A percentile compares a stretch with the other conserved stretches of the same genome.
Evolutionary conservation across 2,113 vertebrate species (phyloP).

Genomic region (Ceyx melanurus): DNA sequence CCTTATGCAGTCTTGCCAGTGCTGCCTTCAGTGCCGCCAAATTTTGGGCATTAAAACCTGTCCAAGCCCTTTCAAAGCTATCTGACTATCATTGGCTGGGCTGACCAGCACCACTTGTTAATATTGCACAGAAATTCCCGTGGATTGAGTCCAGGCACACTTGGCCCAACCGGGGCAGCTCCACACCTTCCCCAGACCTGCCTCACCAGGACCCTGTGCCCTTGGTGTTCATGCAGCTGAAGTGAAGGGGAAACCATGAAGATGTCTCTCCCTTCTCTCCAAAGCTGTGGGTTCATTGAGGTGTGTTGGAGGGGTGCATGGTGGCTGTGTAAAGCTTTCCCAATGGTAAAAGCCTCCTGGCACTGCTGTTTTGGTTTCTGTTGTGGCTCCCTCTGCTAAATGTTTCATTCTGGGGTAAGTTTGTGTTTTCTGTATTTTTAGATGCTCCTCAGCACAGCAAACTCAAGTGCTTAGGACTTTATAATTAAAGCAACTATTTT

Average conservation of each 20-base stretch:
- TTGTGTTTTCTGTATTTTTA: not conserved
- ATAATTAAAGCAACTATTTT: slow-evolving; percentile 20
- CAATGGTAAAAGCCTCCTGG: not conserved
- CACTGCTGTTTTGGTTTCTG: not conserved
- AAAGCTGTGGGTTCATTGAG: not conserved
- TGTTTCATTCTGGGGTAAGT: not conserved
- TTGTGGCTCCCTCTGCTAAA: not conserved
- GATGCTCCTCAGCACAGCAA: not conserved
- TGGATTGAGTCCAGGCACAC: not conserved
- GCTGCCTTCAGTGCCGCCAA: not conserved
- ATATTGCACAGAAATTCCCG: not conserved
- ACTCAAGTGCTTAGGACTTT: not conserved
- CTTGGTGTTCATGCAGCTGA: not conserved
- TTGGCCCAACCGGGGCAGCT: not conserved
- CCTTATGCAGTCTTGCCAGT: not conserved
- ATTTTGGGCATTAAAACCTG: not conserved
- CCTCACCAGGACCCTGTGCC: rapidly evolving
- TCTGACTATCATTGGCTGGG: not conserved
- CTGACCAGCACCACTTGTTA: not conserved
- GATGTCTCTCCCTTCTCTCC: not conserved
- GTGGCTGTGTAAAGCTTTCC: not conserved
- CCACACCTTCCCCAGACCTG: not conserved
- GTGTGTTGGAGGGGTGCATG: not conserved
- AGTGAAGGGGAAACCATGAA: not conserved
- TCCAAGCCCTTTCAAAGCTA: not conserved